A percentile compares a stretch with the other conserved stretches of the same genome.
These are phyloP conservation scores for Andrena praecox DNA, from an alignment of 2,888 invertebrate genomes.

Conservation along the genomic window DNA sequence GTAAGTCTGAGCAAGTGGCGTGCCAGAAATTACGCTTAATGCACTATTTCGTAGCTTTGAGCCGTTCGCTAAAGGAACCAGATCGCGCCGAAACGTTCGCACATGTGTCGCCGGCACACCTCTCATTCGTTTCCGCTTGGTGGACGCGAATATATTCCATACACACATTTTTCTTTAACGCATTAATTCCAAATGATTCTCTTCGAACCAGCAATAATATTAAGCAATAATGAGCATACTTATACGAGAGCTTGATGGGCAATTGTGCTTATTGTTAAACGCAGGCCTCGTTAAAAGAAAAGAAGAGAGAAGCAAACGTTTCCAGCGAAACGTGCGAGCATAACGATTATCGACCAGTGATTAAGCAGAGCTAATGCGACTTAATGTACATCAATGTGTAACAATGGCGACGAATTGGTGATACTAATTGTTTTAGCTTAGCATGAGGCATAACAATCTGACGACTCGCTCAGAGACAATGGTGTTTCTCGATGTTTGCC, in stretches of 20 bases:
- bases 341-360: constrained; percentile 17
- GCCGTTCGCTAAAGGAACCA: constrained; percentile 73
- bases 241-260: constrained; percentile 32
- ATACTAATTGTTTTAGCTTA: constrained; percentile 44
- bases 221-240: constrained; percentile 33
- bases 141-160: neutral
- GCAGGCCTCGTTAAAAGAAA: neutral
- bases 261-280: constrained; percentile 26
- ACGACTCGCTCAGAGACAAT: constrained; percentile 29
- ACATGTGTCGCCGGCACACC: constrained; percentile 17
- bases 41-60: constrained; percentile 77
- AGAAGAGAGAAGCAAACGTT: neutral
- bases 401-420: constrained; percentile 23
- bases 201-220: constrained; percentile 27
- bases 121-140: constrained; percentile 18
- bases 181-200: constrained; percentile 20
- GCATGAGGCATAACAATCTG: constrained; percentile 59
- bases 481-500: constrained; percentile 20
- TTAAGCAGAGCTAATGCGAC: constrained; percentile 27
- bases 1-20: constrained; percentile 87
- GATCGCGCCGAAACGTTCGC: constrained; percentile 22
- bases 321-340: neutral
- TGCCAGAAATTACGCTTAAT: constrained; percentile 75
- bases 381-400: constrained; percentile 19
- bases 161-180: constrained; percentile 2